Evolutionary conservation across 2,113 vertebrate species (phyloP).

Genomic region (Phalacrocorax aristotelis): DNA sequence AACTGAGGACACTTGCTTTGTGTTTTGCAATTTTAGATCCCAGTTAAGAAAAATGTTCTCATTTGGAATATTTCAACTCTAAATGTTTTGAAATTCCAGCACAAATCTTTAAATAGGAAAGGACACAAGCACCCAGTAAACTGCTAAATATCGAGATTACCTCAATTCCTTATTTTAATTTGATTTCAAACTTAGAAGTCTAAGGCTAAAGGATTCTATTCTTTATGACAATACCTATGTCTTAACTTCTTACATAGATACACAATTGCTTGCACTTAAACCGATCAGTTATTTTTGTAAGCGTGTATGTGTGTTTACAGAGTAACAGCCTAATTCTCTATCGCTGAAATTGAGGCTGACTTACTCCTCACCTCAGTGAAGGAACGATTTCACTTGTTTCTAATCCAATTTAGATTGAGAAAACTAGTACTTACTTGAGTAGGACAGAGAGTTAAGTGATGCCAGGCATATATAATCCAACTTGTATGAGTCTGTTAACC

Average conservation of each 20-base stretch:
- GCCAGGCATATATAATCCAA: neutral
- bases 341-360: neutral
- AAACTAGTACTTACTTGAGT: neutral
- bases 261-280: neutral
- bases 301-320: neutral
- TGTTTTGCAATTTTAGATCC: neutral
- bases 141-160: neutral
- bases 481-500: neutral
- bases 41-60: neutral
- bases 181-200: neutral
- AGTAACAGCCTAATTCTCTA: neutral
- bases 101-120: neutral
- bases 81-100: neutral
- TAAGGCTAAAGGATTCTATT: neutral
- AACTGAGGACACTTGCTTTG: neutral
- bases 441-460: neutral
- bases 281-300: neutral
- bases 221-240: neutral
- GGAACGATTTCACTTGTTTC: neutral
- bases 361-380: neutral
- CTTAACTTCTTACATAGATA: neutral
- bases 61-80: neutral
- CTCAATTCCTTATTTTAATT: neutral
- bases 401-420: neutral
- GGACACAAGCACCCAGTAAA: neutral